Percentiles rank a stretch among this genome's conserved stretches.
These are phyloP conservation scores for Drosophila ogumai DNA, from an alignment of 1,140 invertebrate genomes.

Conservation along the genomic window DNA sequence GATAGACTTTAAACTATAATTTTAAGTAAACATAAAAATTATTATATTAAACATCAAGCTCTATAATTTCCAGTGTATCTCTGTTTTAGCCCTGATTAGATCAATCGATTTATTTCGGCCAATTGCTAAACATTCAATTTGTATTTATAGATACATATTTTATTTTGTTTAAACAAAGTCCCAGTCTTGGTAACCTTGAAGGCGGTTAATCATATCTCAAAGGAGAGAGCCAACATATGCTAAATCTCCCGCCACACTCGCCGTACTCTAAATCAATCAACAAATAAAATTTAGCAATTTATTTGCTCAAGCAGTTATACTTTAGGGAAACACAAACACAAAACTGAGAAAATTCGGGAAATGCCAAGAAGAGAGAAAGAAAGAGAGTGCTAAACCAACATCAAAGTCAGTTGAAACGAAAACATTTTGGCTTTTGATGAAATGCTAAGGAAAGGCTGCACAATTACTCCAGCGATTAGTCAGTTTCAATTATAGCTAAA, in stretches of 20 bases:
- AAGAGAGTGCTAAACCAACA: conserved; percentile 45
- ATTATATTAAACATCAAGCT: too few species aligned
- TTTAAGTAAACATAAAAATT: background rate
- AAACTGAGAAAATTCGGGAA: conserved; percentile 11
- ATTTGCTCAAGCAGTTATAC: conserved; percentile 64
- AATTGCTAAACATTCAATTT: conserved; percentile 12
- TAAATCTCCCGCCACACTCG: conserved; percentile 65
- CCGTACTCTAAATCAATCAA: conserved; percentile 68
- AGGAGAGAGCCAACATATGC: conserved; percentile 59
- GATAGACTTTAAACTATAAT: background rate
- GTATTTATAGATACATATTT: conserved; percentile 25
- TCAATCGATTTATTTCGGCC: conserved; percentile 13
- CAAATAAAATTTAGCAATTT: conserved; percentile 66
- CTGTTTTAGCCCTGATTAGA: background rate
- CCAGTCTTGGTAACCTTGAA: conserved; percentile 30
- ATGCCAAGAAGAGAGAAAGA: background rate
- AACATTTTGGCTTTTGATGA: conserved; percentile 13
- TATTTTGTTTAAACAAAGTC: conserved; percentile 33
- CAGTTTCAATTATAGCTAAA: conserved; percentile 29
- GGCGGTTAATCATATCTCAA: conserved; percentile 50
- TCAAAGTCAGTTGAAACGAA: conserved; percentile 44
- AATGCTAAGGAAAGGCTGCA: conserved; percentile 16
- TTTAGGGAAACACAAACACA: conserved; percentile 62
- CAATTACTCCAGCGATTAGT: conserved; percentile 43
- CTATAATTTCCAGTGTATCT: background rate